Percentiles rank a stretch among this genome's conserved stretches.
Conservation (phyloP, 2,888 invertebrate genomes). For the Elgonia sp. region DNA sequence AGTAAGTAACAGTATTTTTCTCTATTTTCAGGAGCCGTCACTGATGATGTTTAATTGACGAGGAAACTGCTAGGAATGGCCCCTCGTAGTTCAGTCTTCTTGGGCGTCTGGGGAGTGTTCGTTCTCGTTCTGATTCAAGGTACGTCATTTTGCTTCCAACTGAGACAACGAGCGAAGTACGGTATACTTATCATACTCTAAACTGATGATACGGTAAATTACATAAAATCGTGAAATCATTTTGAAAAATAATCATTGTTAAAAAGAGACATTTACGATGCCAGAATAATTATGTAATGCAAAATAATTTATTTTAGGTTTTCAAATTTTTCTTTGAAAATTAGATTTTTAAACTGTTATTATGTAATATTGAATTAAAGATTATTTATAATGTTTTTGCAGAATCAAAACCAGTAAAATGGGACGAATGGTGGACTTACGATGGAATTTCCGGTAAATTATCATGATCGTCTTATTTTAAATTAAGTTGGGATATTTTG, state of each 20-base stretch:
- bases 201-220: constrained; percentile 69
- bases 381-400: constrained; percentile 83
- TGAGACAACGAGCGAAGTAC: constrained; percentile 63
- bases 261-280: no score
- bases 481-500: no score
- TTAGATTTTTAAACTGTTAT: no score
- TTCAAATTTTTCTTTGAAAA: no score
- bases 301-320: no score
- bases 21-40: constrained; percentile 80
- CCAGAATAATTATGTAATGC: no score
- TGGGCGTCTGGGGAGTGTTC: constrained; percentile 86
- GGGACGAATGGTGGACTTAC: constrained; percentile 99
- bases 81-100: constrained; percentile 85
- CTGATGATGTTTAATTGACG: constrained; percentile 85
- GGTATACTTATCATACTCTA: constrained; percentile 67
- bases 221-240: constrained; percentile 61
- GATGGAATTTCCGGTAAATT: constrained; percentile 96
- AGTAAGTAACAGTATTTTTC: constrained; percentile 76
- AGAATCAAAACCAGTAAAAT: constrained; percentile 93
- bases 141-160: constrained; percentile 77
- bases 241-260: neutral
- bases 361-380: no score
- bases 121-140: constrained; percentile 86
- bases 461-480: no score
- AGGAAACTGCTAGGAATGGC: constrained; percentile 85